Evolutionary conservation across 2,888 invertebrate species (phyloP).

Genomic region (Dioctria rufipes): DNA sequence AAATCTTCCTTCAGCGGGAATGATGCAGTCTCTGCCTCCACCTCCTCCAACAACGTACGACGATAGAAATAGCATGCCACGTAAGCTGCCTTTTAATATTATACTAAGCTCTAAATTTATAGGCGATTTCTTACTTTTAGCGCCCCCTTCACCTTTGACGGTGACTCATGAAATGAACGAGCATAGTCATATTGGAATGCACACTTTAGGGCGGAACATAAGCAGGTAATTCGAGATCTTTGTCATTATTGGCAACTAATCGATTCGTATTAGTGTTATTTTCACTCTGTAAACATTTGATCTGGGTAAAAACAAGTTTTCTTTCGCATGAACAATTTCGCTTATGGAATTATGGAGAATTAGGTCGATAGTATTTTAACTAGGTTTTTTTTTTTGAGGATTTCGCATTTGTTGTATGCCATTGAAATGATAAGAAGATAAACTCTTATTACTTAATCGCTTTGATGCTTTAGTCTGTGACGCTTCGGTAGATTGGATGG

Average conservation of each 20-base stretch:
- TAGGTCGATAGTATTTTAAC: too few relatives aligned
- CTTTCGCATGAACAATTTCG: too few relatives aligned
- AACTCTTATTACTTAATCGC: too few relatives aligned
- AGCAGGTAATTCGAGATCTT: slow-evolving; percentile 66
- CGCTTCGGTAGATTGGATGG: too few relatives aligned
- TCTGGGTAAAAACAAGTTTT: neutral
- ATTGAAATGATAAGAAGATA: too few relatives aligned
- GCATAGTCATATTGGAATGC: slow-evolving; percentile 73
- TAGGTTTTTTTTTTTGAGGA: too few relatives aligned
- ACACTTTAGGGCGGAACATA: slow-evolving; percentile 72
- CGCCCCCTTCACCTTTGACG: slow-evolving; percentile 87
- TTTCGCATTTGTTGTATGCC: too few relatives aligned
- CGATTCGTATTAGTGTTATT: slow-evolving; percentile 18
- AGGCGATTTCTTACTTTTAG: slow-evolving; percentile 71
- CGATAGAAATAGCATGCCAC: slow-evolving; percentile 84
- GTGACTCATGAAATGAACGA: slow-evolving; percentile 74
- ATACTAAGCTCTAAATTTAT: neutral
- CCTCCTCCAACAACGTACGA: slow-evolving; percentile 78
- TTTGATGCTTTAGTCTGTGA: too few relatives aligned
- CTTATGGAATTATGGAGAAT: too few relatives aligned
- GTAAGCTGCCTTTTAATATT: slow-evolving; percentile 74
- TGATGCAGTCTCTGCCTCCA: slow-evolving; percentile 89
- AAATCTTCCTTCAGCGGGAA: slow-evolving; percentile 78
- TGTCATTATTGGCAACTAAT: neutral
- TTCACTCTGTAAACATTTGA: slow-evolving; percentile 5